phyloP scores from a whole-genome alignment of 2,113 vertebrate genomes.

The Genyomyrus donnyi region DNA sequence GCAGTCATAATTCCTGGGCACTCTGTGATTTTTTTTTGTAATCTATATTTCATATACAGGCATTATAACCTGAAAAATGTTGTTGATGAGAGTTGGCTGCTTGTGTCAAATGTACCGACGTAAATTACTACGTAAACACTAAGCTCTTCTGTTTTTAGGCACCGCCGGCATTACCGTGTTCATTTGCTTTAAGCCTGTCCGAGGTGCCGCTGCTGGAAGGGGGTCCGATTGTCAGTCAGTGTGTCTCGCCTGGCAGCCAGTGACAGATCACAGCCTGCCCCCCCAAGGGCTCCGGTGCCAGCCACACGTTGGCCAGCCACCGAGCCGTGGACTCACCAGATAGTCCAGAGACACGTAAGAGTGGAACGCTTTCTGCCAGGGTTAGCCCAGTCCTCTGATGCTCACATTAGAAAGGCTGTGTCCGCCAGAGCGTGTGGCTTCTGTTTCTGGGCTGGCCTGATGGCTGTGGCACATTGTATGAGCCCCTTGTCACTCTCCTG shows the following conservation, averaged over 20 bases:
- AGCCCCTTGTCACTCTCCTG: constrained; percentile 38
- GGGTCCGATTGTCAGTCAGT: neutral
- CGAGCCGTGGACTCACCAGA: neutral
- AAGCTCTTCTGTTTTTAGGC: neutral
- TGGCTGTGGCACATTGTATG: constrained; percentile 41
- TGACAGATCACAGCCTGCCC: neutral
- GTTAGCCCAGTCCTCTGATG: neutral
- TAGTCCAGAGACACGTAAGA: neutral
- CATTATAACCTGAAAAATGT: neutral
- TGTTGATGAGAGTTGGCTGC: neutral
- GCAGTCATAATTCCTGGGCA: neutral
- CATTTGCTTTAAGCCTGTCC: neutral
- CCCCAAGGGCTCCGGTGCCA: neutral
- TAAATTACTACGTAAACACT: neutral
- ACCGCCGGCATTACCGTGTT: neutral
- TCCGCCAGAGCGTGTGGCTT: neutral
- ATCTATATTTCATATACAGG: neutral
- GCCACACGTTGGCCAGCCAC: neutral
- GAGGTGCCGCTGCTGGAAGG: neutral
- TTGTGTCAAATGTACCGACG: neutral
- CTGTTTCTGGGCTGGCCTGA: neutral
- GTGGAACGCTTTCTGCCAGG: neutral
- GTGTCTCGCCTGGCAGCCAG: neutral
- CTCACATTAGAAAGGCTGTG: neutral
- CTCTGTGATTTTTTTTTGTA: neutral